Evolutionary conservation across 2,888 invertebrate genomes (phyloP).

Genomic region (Cinara cedri): DNA sequence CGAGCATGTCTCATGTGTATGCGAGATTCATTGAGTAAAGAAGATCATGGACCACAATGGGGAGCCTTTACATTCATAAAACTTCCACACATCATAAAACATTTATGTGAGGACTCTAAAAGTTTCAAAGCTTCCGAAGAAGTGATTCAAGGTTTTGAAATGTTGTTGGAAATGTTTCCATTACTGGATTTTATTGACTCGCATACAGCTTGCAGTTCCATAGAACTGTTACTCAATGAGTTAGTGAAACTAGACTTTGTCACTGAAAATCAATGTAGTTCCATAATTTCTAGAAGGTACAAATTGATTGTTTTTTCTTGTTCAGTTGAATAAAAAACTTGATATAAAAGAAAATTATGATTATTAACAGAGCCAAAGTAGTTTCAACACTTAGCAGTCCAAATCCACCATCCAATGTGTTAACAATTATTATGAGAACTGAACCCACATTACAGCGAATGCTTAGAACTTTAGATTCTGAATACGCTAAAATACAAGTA

Average conservation of each 20-base stretch:
- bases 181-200: constrained; percentile 88
- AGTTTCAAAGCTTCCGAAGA: constrained; percentile 65
- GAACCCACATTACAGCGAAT: constrained; percentile 86
- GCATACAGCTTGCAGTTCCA: constrained; percentile 85
- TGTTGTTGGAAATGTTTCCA: constrained; percentile 82
- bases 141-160: constrained; percentile 81
- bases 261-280: constrained; percentile 71
- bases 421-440: constrained; percentile 55
- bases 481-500: constrained; percentile 81
- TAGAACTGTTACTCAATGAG: constrained; percentile 83
- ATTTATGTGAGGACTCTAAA: constrained; percentile 53
- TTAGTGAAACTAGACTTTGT: constrained; percentile 80
- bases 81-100: constrained; percentile 79
- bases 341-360: background rate
- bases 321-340: background rate
- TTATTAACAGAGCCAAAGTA: constrained; percentile 43
- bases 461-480: constrained; percentile 87
- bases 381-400: constrained; percentile 51
- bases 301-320: background rate
- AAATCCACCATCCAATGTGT: constrained; percentile 48
- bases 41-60: constrained; percentile 84
- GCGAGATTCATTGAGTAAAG: constrained; percentile 81
- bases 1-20: constrained; percentile 88
- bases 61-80: constrained; percentile 93
- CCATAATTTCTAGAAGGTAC: constrained; percentile 45